Evolutionary conservation across 2,888 invertebrate species (phyloP).

Genomic region (Lasioglossum pauxillum): DNA sequence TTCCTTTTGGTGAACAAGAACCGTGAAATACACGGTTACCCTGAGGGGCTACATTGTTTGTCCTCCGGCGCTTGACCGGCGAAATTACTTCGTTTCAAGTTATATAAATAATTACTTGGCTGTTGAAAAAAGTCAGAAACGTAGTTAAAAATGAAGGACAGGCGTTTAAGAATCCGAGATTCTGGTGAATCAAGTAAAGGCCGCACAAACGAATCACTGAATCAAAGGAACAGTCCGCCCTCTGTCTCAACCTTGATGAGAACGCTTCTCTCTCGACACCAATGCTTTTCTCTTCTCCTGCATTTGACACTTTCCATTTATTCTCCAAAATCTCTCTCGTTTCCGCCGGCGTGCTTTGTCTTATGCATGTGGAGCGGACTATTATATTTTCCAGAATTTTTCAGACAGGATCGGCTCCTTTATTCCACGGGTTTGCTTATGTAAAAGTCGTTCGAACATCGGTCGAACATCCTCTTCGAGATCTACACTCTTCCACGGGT

Average conservation of each 20-base stretch:
- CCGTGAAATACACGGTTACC: not conserved
- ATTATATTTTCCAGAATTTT: constrained; percentile 24
- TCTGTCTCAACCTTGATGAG: constrained; percentile 51
- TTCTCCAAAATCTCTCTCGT: constrained; percentile 45
- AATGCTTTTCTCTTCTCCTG: constrained; percentile 41
- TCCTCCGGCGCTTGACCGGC: not conserved
- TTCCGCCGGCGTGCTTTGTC: constrained; percentile 23
- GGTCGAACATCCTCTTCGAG: not conserved
- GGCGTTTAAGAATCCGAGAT: not conserved
- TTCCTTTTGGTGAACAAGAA: not conserved
- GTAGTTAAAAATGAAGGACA: constrained; percentile 1
- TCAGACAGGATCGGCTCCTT: not conserved
- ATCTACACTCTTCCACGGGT: not conserved
- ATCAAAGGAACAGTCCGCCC: constrained; percentile 41
- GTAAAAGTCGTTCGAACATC: not conserved
- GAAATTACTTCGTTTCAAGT: not conserved
- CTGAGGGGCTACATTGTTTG: not conserved
- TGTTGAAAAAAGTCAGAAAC: not conserved
- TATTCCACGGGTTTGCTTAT: not conserved
- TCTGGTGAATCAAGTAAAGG: constrained; percentile 19
- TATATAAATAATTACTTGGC: not conserved
- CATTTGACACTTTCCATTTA: constrained; percentile 53
- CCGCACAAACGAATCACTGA: constrained; percentile 43
- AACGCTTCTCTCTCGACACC: constrained; percentile 44
- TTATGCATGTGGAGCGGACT: constrained; percentile 4